Evolutionary conservation across 2,797 vertebrate species (phyloP).

Genomic region (Pipistrellus pygmaeus): DNA sequence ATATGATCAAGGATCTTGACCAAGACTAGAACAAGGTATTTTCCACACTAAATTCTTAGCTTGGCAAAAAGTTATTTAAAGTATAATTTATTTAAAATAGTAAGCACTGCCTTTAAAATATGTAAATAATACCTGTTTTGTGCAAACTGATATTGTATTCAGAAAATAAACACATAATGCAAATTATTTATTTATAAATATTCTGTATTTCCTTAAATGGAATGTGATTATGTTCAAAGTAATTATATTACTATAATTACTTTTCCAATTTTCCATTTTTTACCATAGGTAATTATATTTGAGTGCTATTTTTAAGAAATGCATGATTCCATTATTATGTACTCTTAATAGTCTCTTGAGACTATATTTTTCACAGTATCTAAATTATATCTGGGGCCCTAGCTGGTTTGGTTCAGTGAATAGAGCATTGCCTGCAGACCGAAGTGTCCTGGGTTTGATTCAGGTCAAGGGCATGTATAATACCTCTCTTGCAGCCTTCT

Average conservation of each 20-base stretch:
- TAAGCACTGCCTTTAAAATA: conserved; percentile 12
- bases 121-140: neutral
- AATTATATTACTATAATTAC: conserved; percentile 77
- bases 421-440: too few relatives aligned
- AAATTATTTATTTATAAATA: conserved; percentile 18
- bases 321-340: neutral
- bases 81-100: neutral
- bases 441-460: too few relatives aligned
- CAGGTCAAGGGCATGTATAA: too few relatives aligned
- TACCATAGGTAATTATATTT: conserved; percentile 58
- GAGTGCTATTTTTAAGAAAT: conserved; percentile 67
- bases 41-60: neutral
- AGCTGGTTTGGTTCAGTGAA: too few relatives aligned
- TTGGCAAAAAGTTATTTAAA: conserved; percentile 44
- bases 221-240: conserved; percentile 37
- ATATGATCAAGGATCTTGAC: neutral
- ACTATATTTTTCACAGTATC: neutral
- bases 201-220: conserved; percentile 51
- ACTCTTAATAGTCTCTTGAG: conserved; percentile 34
- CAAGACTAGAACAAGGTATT: neutral
- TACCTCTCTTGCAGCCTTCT: too few relatives aligned
- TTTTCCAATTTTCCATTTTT: conserved; percentile 69
- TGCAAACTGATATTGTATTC: neutral
- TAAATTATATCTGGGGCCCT: neutral
- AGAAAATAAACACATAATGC: conserved; percentile 59